Evolutionary conservation across 2,888 invertebrate genomes (phyloP), one percentile per base, ranked within the genome.

Genomic region (Lasioglossum pauxillum): DNA sequence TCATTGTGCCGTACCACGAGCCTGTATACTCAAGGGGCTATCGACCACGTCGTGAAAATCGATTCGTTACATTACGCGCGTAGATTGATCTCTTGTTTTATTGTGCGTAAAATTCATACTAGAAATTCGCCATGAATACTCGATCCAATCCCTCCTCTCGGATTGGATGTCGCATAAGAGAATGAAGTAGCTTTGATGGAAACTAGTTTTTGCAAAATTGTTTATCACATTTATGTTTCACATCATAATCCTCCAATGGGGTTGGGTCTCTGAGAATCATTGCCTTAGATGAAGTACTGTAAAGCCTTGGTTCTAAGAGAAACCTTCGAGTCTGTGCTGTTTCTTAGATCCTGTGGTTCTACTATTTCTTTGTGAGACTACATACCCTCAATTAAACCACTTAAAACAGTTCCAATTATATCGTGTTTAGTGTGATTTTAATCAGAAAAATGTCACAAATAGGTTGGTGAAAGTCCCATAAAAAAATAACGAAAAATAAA

Each of bases 41-140:
- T 85, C 85, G 84, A 38, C 49, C 69, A 16, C 64, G 10, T 57
- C 67, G 31, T 44, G 78, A 75, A 83, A 79, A 88, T 88, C 87
- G 85, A 87, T 88, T 87, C 77, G 87, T 83, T 79, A 78, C 88
- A 80, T 46, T 46, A 44, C 79, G 53, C 78, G 74, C 44, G 71
- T 71, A 75, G 80, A 86, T 88, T 77, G 81, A 84, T 83, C 84
- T 86, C 74, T 76, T 57, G 78, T 75, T 79, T 77, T 74, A 79
- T 80, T 80, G 71, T 78, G 38, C 75, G n/a, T 46, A 80, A 84
- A 79, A 84, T 79, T 73, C 79, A 53, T 73, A 57, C 75, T 16
- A 27, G 72, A 41, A 41, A 27, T 23, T 31, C 10, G 38, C 23
- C 27, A 53, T 46, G 23, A 75, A 64, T 81, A 31, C 60, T n/a